These are phyloP conservation scores for Onychomys leucogaster DNA, from an alignment of 2,797 vertebrate species.

Conservation along the genomic window DNA sequence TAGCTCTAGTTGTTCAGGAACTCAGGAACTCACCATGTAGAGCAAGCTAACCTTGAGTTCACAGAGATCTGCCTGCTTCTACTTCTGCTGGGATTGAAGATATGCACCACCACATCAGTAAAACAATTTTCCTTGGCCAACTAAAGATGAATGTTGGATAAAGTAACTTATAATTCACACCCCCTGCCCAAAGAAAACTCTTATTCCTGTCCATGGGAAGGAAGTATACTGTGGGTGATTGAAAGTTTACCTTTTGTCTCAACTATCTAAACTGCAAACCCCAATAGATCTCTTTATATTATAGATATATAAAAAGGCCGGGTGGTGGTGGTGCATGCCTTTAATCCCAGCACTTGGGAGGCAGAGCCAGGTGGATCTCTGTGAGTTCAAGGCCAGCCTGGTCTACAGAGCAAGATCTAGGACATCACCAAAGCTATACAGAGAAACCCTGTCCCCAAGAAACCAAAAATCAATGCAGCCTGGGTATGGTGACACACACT, in stretches of 20 bases:
- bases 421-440: no score
- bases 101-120: neutral
- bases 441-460: neutral
- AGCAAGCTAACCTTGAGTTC: neutral
- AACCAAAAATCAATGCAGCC: neutral
- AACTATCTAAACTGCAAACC: conserved; percentile 48
- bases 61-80: neutral
- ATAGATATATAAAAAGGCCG: neutral
- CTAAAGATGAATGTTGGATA: conserved; percentile 57
- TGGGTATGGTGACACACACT: neutral
- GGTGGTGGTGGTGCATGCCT: no score
- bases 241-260: neutral
- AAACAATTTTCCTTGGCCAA: conserved; percentile 57
- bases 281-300: conserved; percentile 11
- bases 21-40: neutral
- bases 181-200: neutral
- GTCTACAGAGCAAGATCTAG: no score
- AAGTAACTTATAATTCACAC: conserved; percentile 44
- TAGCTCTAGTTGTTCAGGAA: neutral
- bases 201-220: conserved; percentile 21
- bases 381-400: no score
- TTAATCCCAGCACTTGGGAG: no score
- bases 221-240: neutral
- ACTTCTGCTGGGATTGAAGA: neutral
- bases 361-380: no score